A percentile compares a stretch with the other conserved stretches of the same genome.
These are phyloP conservation scores for Eucidaris tribuloides DNA, from an alignment of 35 echinoderm and acorn worm species.

Conservation along the genomic window DNA sequence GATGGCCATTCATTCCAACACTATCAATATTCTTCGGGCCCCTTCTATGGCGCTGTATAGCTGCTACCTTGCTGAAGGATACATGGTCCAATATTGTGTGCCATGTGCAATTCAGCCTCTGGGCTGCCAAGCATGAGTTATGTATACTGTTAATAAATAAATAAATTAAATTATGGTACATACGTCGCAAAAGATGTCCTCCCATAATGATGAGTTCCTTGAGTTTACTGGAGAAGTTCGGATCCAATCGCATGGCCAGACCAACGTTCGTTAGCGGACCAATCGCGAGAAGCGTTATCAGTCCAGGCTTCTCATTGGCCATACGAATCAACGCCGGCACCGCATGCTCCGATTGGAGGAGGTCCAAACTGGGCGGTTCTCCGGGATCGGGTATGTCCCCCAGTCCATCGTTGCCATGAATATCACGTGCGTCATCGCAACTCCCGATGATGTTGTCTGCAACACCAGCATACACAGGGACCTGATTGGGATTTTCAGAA, in stretches of 20 bases:
- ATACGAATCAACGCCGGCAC: slow-evolving; percentile 67
- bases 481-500: no score
- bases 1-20: no score
- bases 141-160: no score
- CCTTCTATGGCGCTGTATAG: no score
- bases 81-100: no score
- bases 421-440: background rate
- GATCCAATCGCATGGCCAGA: slow-evolving; percentile 80
- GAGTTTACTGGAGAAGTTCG: slow-evolving; percentile 71
- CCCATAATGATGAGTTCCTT: slow-evolving; percentile 91
- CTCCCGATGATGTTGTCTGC: slow-evolving; percentile 6
- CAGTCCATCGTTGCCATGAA: slow-evolving; percentile 80
- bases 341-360: slow-evolving; percentile 74
- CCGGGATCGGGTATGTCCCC: slow-evolving; percentile 49
- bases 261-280: slow-evolving; percentile 94
- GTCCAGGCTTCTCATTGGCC: slow-evolving; percentile 73
- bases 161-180: no score
- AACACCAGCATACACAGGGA: slow-evolving; percentile 79
- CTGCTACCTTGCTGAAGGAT: no score
- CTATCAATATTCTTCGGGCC: no score
- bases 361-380: background rate
- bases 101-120: no score
- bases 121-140: no score
- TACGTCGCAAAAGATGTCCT: slow-evolving; percentile 74
- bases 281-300: slow-evolving; percentile 86